phyloP scores from a whole-genome alignment of 2,113 vertebrate genomes.

The Phylloscopus trochilus region DNA sequence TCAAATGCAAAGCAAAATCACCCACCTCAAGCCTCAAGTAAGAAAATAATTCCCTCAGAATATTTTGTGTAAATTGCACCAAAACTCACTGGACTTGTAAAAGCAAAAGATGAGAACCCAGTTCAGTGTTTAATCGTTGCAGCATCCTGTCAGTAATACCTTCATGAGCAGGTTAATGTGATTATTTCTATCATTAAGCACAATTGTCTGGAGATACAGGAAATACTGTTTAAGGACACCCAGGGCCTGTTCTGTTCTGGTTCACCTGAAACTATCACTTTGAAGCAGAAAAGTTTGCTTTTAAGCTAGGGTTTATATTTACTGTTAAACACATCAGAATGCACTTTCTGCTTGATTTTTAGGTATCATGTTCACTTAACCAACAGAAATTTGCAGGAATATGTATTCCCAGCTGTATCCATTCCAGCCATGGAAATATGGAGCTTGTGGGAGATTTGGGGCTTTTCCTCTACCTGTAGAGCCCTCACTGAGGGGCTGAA shows the following conservation, averaged over 20 bases:
- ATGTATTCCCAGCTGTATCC: background rate
- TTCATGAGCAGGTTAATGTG: background rate
- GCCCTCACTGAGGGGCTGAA: background rate
- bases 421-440: background rate
- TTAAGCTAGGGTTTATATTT: background rate
- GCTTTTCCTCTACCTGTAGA: background rate
- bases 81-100: background rate
- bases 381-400: background rate
- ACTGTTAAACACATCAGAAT: background rate
- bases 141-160: background rate
- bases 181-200: conserved; percentile 15
- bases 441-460: background rate
- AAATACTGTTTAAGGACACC: background rate
- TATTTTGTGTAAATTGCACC: background rate
- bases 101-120: background rate
- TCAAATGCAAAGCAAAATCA: conserved; percentile 11
- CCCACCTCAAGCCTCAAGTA: background rate
- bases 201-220: background rate
- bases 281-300: background rate
- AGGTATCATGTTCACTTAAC: background rate
- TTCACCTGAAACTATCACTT: background rate
- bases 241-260: background rate
- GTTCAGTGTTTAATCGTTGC: background rate
- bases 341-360: background rate
- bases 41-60: background rate